Base-by-base conservation (phyloP, 2,888 invertebrate species). In the Ennomos quercinarius region DNA sequence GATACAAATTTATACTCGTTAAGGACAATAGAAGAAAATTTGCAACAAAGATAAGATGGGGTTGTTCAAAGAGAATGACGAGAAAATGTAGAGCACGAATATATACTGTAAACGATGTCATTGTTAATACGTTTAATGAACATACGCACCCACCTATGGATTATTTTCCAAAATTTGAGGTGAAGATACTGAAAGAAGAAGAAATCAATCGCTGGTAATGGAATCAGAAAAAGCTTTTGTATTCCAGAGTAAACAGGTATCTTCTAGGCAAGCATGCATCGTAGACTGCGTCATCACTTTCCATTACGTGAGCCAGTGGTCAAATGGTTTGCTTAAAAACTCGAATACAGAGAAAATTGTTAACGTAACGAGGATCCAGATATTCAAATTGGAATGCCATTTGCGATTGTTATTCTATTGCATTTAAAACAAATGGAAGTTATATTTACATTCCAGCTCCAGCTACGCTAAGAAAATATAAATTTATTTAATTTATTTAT, bases 1-100 rank as follows among this genome's bases (percentile, higher is more conserved):
- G 49, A 9, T 38, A 49, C 35, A 66, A 53, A 34, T 52, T 60
- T 13, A 57, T 57, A 35, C 50, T 44, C n/a, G 4, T 57, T 8
- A 56, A 17, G 35, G 49, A 66, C 1, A 63, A 60, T 17, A 66
- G 72, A n/a, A 48, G 63, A 10, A 60, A 54, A 42, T 44, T 47
- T 2, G 53, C 61, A 8, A 51, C 57, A 1, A 74, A 65, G 59
- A 58, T 60, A 4, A 67, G 68, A 43, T 78, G 78, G 77, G 69
- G 67, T 17, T 78, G 78, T 52, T 64, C 71, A 0, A 68, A 65
- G 54, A 58, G 74, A 58, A 49, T 34, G 13, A 63, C 13, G 42
- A 43, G 11, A 35, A 49, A 45, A 37, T 57, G 56, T 11, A 63
- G 43, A 34, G 69, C 70, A 5, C 61, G 61, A 36, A 37, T 72